Percentiles rank a stretch among this genome's conserved stretches.
phyloP scores from a whole-genome alignment of 2,888 invertebrate genomes.

The Eueremaeus valkanovi region DNA sequence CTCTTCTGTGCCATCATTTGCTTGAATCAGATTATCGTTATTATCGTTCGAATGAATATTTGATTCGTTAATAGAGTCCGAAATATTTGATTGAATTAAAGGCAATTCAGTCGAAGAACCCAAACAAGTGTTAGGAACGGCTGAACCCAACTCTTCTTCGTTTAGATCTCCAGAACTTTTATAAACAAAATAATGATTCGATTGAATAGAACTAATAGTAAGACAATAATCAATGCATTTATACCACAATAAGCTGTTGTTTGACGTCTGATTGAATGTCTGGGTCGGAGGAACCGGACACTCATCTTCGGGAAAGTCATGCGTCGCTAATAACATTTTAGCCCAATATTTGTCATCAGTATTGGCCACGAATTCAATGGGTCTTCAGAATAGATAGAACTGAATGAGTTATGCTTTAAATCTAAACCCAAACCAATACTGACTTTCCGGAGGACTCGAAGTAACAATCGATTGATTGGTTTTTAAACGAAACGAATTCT shows the following conservation, averaged over 20 bases:
- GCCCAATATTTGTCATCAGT: background rate
- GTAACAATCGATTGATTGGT: conserved; percentile 25
- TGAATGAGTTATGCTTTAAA: background rate
- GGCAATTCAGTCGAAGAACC: background rate
- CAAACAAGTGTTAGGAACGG: background rate
- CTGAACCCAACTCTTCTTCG: background rate
- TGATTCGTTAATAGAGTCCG: background rate
- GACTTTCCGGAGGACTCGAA: conserved; percentile 22
- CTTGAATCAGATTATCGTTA: too few species aligned
- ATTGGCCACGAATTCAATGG: conserved; percentile 11
- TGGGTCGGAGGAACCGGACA: conserved; percentile 5
- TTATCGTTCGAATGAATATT: too few species aligned
- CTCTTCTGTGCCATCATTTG: background rate
- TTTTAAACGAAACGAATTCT: conserved; percentile 12
- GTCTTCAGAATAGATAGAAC: background rate
- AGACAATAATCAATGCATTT: background rate
- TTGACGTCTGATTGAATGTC: background rate
- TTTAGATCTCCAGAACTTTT: background rate
- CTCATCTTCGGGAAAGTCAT: conserved; percentile 20
- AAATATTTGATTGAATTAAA: background rate
- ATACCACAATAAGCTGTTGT: background rate
- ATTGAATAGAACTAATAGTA: background rate
- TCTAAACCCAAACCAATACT: background rate
- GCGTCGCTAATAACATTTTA: conserved; percentile 26
- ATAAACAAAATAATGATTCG: background rate